Evolutionary conservation across 1,140 invertebrate species (phyloP), one percentile per base, ranked within the genome.

Genomic region (Ephestia elutella): DNA sequence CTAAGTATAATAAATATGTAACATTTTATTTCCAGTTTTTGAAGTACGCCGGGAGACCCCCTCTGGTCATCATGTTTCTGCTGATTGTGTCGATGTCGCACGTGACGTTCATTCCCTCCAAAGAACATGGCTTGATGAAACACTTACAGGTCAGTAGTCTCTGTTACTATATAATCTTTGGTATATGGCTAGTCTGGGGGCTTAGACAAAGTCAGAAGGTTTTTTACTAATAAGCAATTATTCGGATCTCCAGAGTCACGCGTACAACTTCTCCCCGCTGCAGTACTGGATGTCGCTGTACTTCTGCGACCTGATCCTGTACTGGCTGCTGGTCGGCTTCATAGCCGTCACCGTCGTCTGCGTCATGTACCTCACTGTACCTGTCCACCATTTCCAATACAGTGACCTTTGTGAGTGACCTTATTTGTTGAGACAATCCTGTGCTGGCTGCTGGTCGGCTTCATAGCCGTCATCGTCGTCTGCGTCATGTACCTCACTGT

Each of bases 31-130:
- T 73, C 44, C 73, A 83, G 79, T 82, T 73, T 72, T 55, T 74
- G 58, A 72, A 65, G 54, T 57, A 67, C 0, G 70, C 71, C 2
- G 61, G 60, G 0, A 21, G 32, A 9, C 76, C 78, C 1, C 74
- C 78, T 0, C 60, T 86, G 4, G 60, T 82, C 0, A 73, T 82
- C 18, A 77, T 83, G 20, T 78, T 82, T 35, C 57, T 86, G 5
- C 63, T 86, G 7, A 77, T 79, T 20, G 49, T 86, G 8, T 75
- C 81, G 1, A 80, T 82, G 54, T 71, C 79, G 5, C 80, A 86
- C 59, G 74, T 84, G 17, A 81, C 78, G 15, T 44, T 79, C 2
- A 56, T 86, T 35, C 83, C 83, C 1, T 82, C 83, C 1, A 72
- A 64, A 50, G 83, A 86, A 57, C 62, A 77, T 59, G 82, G 82